Percentiles rank a stretch among this genome's conserved stretches.
Conservation (phyloP, 1,140 invertebrate species). For the Gonioctena quinquepunctata region DNA sequence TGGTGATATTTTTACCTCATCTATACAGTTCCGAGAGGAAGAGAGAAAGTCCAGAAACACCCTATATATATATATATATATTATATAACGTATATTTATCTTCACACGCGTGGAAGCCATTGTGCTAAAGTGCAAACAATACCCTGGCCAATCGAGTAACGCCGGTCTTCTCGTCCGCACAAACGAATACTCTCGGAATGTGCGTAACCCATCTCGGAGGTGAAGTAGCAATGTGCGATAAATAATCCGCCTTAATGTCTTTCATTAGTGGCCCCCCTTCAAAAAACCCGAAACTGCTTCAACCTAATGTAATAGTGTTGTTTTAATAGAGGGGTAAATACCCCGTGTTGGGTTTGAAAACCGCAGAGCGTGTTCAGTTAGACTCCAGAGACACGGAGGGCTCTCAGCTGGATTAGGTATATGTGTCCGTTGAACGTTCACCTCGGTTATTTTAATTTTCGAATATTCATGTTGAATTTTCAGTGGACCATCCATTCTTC, state of each 20-base stretch:
- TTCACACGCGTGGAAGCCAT: too few relatives aligned
- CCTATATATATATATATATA: too few relatives aligned
- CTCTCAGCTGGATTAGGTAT: neutral
- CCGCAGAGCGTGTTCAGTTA: neutral
- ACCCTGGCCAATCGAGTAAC: too few relatives aligned
- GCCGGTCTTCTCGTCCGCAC: neutral
- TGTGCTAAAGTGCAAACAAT: too few relatives aligned
- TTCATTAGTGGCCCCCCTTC: neutral
- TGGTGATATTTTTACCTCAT: too few relatives aligned
- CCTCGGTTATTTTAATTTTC: neutral
- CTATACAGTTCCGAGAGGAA: too few relatives aligned
- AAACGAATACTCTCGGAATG: neutral
- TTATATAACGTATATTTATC: too few relatives aligned
- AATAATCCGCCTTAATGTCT: neutral
- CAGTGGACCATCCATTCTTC: too few relatives aligned
- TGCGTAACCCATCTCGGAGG: neutral
- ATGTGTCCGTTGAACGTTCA: neutral
- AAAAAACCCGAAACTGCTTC: neutral
- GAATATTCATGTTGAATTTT: neutral
- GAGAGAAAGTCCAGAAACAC: too few relatives aligned
- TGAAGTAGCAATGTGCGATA: neutral
- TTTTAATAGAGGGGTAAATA: neutral
- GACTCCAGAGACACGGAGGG: neutral
- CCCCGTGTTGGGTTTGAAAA: neutral
- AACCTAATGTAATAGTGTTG: neutral